phyloP scores from a whole-genome alignment of 1,140 invertebrate genomes.

The Leucophenga varia region DNA sequence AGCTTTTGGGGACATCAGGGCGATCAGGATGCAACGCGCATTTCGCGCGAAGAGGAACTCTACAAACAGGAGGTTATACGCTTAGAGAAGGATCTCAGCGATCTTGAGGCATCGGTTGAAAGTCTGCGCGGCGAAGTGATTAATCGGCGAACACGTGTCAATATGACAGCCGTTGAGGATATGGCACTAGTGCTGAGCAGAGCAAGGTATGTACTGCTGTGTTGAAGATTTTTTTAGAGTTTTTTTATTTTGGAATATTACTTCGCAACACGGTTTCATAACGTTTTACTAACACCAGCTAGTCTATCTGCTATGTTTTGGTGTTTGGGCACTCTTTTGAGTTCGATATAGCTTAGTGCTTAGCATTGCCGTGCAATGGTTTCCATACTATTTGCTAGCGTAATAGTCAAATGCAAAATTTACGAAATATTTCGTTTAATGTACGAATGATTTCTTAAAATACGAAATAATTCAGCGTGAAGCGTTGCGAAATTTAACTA shows the following conservation, averaged over 20 bases:
- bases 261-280: conserved; percentile 44
- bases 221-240: not conserved
- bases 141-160: conserved; percentile 90
- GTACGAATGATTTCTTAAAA: too few species aligned
- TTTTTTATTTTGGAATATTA: conserved; percentile 30
- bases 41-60: conserved; percentile 78
- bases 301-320: too few species aligned
- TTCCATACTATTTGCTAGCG: too few species aligned
- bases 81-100: conserved; percentile 89
- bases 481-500: too few species aligned
- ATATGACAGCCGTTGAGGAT: conserved; percentile 94
- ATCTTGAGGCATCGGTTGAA: conserved; percentile 92
- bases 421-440: too few species aligned
- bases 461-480: too few species aligned
- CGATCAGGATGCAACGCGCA: conserved; percentile 58
- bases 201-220: conserved; percentile 63
- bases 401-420: too few species aligned
- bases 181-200: conserved; percentile 90
- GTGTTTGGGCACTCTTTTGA: too few species aligned
- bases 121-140: conserved; percentile 92
- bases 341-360: too few species aligned
- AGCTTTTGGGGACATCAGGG: conserved; percentile 61
- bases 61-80: conserved; percentile 89
- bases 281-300: too few species aligned
- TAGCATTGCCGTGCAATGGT: too few species aligned